Conservation (phyloP, 2,888 invertebrate species). For the Meteorus cinctellus region DNA sequence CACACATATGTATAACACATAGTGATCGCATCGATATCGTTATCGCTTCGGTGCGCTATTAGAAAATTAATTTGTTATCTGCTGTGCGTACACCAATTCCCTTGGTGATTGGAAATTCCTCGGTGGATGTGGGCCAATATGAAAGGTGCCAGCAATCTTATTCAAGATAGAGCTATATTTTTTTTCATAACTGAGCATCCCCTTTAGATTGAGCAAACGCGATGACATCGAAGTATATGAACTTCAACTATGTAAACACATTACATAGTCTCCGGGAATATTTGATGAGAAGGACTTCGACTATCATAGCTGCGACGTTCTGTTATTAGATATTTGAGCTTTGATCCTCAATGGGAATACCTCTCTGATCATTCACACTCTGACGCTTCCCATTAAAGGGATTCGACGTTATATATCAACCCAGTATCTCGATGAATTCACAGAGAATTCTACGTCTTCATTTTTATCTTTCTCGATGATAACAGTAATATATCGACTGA, state of each 20-base stretch:
- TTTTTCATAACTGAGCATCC: neutral
- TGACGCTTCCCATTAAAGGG: neutral
- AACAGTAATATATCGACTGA: slow-evolving; percentile 13
- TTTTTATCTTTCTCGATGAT: neutral
- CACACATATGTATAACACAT: neutral
- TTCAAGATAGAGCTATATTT: slow-evolving; percentile 9
- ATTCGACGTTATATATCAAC: neutral
- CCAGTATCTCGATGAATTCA: neutral
- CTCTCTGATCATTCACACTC: neutral
- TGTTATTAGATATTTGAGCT: slow-evolving; percentile 20
- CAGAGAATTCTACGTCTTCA: neutral
- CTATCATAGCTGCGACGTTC: neutral
- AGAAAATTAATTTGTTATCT: slow-evolving; percentile 12
- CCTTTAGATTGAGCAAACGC: neutral
- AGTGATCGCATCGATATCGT: neutral
- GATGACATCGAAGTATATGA: neutral
- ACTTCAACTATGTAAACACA: neutral
- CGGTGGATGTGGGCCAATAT: neutral
- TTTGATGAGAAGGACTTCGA: neutral
- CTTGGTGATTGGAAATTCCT: slow-evolving; percentile 10
- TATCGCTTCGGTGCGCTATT: slow-evolving; percentile 19
- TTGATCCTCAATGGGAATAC: slow-evolving; percentile 13
- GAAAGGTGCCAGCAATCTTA: neutral
- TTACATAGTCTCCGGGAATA: neutral
- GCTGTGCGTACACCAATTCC: neutral